A percentile compares a stretch with the other conserved stretches of the same genome.
Evolutionary conservation across 2,888 invertebrate species (phyloP).

Genomic region (Parasteatoda lunata): DNA sequence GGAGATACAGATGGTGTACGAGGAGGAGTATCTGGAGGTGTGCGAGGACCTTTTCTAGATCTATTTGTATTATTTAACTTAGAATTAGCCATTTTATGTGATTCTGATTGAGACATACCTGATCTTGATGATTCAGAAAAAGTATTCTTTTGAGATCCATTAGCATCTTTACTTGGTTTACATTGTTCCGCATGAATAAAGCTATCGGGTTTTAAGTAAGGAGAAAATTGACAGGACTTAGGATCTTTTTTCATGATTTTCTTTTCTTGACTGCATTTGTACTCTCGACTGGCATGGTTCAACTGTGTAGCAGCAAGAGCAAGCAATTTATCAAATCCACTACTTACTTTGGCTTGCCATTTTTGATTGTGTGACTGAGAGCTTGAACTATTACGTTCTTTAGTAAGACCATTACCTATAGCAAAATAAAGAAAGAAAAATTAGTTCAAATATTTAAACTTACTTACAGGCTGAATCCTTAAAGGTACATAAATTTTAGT

Average conservation of each 20-base stretch:
- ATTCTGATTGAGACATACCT: conserved; percentile 24
- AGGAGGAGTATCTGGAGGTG: conserved; percentile 71
- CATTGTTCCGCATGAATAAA: conserved; percentile 21
- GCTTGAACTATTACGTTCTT: conserved; percentile 47
- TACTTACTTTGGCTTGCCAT: conserved; percentile 94
- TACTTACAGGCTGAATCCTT: no score
- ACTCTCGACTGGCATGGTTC: conserved; percentile 75
- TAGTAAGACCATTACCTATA: conserved; percentile 42
- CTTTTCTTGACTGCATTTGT: conserved; percentile 54
- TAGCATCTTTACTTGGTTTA: conserved; percentile 37
- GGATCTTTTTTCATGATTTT: conserved; percentile 40
- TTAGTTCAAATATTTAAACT: no score
- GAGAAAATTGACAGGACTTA: conserved; percentile 41
- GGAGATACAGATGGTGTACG: conserved; percentile 70
- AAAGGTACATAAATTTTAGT: no score
- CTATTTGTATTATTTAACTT: conserved; percentile 29
- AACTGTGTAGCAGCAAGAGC: conserved; percentile 94
- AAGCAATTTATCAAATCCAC: conserved; percentile 93
- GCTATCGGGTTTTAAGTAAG: conserved; percentile 41
- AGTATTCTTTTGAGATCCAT: conserved; percentile 36
- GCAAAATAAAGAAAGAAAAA: neutral
- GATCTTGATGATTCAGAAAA: conserved; percentile 52
- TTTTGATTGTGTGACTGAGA: conserved; percentile 62
- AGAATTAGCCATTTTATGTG: conserved; percentile 29
- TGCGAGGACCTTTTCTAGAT: conserved; percentile 69